Evolutionary conservation across 2,113 vertebrate species (phyloP), one percentile per base, ranked within the genome.

Genomic region (Ophthalmolycus amberensis): DNA sequence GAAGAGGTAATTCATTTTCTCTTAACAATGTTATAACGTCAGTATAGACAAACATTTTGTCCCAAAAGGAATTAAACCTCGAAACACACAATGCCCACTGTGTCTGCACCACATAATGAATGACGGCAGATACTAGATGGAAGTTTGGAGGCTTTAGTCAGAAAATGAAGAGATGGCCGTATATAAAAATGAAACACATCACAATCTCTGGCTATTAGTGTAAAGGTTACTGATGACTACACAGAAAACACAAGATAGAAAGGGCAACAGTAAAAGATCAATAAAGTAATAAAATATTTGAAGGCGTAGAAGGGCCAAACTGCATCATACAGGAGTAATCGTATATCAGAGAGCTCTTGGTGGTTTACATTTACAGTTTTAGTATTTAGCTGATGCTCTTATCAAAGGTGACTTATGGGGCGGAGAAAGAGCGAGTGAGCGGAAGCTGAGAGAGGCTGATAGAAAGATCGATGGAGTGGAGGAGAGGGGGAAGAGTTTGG

Each of bases 301-400:
- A 67, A 71, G 22, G 27, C 58, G 59, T 34, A 52, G 27, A 58
- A 38, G 22, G 52, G 58, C 22, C 71, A 58, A 80, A 16, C 25
- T 71, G 62, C 59, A 37, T 7, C 29, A 63, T 59, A 9, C 56
- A 80, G 54, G 52, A 46, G 29, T 59, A 63, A 82, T 67, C 5
- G 16, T 32, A 18, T 20, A 67, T 44, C 38, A 71, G 25, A 71
- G 42, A 58, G 71, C 71, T 68, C 12, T 40, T 14, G 38, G 67
- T 74, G 60, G 60, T 83, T 85, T 70, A 75, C 66, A 54, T 71
- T 85, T 82, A 70, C 5, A 40, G 60, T 79, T 78, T 42, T 38
- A 79, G 52, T 59, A 69, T 82, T 79, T 56, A 46, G 83, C 62
- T 29, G 29, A 68, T 77, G 68, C 65, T 58, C 58, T 72, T 79